Evolutionary conservation across 2,113 vertebrate genomes (phyloP).

Genomic region (Notarius lentiginosus): DNA sequence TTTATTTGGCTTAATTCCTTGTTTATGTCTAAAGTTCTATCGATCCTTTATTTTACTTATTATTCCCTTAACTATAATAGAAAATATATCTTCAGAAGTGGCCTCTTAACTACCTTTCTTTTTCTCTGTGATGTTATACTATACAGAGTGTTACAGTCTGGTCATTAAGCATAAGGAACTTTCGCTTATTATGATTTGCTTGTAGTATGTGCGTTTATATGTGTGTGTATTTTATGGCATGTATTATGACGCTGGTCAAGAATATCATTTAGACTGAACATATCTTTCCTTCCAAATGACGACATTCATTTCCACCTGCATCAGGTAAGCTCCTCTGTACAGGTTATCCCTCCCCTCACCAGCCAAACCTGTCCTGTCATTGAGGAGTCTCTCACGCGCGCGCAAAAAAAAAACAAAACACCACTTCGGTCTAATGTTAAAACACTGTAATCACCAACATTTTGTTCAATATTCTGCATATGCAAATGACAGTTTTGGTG

Average conservation of each 20-base stretch:
- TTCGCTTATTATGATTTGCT: slow-evolving; percentile 57
- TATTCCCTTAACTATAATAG: slow-evolving; percentile 77
- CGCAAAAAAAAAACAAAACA: not conserved
- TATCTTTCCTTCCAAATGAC: slow-evolving; percentile 30
- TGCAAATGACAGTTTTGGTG: slow-evolving; percentile 48
- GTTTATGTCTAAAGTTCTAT: slow-evolving; percentile 73
- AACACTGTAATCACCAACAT: slow-evolving; percentile 55
- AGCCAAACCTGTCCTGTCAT: slow-evolving; percentile 47
- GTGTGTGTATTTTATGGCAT: slow-evolving; percentile 62
- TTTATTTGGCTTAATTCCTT: slow-evolving; percentile 66
- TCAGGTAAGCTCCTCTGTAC: slow-evolving; percentile 53
- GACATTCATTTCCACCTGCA: slow-evolving; percentile 48
- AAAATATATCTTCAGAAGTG: slow-evolving; percentile 78
- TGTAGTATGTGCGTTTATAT: slow-evolving; percentile 57
- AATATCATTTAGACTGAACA: slow-evolving; percentile 33
- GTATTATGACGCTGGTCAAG: slow-evolving; percentile 55
- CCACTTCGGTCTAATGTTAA: slow-evolving; percentile 39
- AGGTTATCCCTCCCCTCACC: slow-evolving; percentile 49
- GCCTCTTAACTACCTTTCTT: slow-evolving; percentile 78
- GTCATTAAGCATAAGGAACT: slow-evolving; percentile 60
- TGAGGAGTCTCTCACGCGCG: slow-evolving; percentile 42
- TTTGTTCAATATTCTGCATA: slow-evolving; percentile 59
- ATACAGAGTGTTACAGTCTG: slow-evolving; percentile 57
- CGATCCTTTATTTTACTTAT: slow-evolving; percentile 60
- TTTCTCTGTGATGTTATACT: slow-evolving; percentile 76